Base-by-base conservation (phyloP, 2,888 invertebrate genomes). In the Globia sparganii region DNA sequence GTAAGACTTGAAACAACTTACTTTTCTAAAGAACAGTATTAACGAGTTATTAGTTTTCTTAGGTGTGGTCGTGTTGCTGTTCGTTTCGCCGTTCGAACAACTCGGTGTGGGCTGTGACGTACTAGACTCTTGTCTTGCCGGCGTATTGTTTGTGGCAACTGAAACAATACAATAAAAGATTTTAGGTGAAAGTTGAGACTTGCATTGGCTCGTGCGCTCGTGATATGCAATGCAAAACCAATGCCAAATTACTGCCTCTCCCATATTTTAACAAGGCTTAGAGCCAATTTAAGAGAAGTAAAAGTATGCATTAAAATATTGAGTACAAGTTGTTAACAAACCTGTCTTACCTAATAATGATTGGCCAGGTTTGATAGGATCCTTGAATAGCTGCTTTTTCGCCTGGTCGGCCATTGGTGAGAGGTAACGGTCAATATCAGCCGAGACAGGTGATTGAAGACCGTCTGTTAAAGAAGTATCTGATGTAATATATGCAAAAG, bases 11-110 rank as follows among this genome's bases (percentile, higher is more conserved):
- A 46, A 37, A n/a, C 8, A 25, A 58, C n/a, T 88, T 95, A 98
- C 99, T 97, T 99, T 99, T 95, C 99, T 97, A 92, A 99, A 98
- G 95, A 99, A 99, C 15, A 99, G 97, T 86, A 93, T 93, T 66
- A 97, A 88, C 0, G 97, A 97, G 84, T 95, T 95, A 84, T 95
- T 94, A 0, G 93, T 89, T 87, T 94, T 95, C 87, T 94, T 96
- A 13, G 96, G 96, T 5, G 96, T 95, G 4, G 93, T 90, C 0
- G 93, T 91, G 0, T 93, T 92, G 53, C 83, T 85, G 3, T 77
- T 79, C 34, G 80, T 28, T 67, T 92, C 94, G 5, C 91, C 90
- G 64, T 87, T 92, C 1, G 91, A 80, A 1, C 91, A 69, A 62
- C 80, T 91, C 21, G 90, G 90, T 21, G 92, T 80, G 28, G 91